phyloP scores from a whole-genome alignment of 2,888 invertebrate genomes.

The Aporophyla nigra region DNA sequence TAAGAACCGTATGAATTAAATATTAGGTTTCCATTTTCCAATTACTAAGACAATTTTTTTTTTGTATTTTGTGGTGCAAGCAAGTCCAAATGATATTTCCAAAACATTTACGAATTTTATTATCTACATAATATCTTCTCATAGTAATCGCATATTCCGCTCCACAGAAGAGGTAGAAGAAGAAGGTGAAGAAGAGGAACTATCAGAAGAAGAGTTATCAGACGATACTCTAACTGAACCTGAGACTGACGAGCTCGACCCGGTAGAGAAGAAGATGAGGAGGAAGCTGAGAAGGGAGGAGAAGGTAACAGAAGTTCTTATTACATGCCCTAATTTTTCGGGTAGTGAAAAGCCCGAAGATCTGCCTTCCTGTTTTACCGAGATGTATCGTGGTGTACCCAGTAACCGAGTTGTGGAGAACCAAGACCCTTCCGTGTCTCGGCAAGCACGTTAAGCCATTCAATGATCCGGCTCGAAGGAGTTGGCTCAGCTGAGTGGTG shows the following conservation, averaged over 20 bases:
- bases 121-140: background rate
- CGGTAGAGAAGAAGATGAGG: conserved; percentile 89
- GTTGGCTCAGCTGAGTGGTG: too few relatives aligned
- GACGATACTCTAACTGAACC: conserved; percentile 90
- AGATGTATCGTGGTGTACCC: too few relatives aligned
- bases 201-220: conserved; percentile 81
- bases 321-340: background rate
- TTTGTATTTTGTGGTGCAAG: too few relatives aligned
- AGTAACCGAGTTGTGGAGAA: too few relatives aligned
- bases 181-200: conserved; percentile 81
- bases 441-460: too few relatives aligned
- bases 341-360: background rate
- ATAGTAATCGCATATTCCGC: background rate
- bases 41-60: too few relatives aligned
- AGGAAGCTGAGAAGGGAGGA: conserved; percentile 88
- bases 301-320: conserved; percentile 76
- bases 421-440: too few relatives aligned
- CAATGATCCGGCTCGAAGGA: too few relatives aligned
- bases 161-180: conserved; percentile 71
- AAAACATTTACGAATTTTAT: too few relatives aligned
- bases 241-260: conserved; percentile 88
- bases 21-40: too few relatives aligned
- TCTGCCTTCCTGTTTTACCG: background rate
- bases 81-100: too few relatives aligned
- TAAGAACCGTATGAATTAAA: conserved; percentile 59